Base-by-base conservation (phyloP, 1,140 invertebrate genomes). In the Mamestra configurata region DNA sequence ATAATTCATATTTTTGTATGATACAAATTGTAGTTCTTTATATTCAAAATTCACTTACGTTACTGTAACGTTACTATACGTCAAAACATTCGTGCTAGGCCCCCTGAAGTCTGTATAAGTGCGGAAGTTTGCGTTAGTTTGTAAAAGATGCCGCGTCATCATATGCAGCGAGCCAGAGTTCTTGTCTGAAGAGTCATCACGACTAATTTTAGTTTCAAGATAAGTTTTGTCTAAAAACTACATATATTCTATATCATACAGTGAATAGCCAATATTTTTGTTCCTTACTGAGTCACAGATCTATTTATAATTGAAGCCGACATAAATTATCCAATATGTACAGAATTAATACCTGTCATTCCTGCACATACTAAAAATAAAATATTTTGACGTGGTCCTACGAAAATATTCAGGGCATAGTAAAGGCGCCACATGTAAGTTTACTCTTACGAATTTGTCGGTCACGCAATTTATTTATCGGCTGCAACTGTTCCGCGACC, bases 401-500 rank as follows among this genome's bases (percentile, higher is more conserved):
- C 78, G 64, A 68, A 84, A 84, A 82, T 84, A 86, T 87, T 86
- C 80, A 83, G 84, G 85, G 51, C 85, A 81, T 86, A 70, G 66
- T 70, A 53, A 64, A 80, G 71, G 64, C 80, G 77, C 64, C 78
- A 64, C 57, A 64, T 53, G 71, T 57, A 84, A 81, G 40, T 55
- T 82, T 82, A 81, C 80, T 86, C 77, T 82, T 76, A 85, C 85
- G 53, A 89, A 90, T 89, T 89, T 77, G 85, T 88, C 79, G 75
- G 82, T 55, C 76, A 77, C 73, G 76, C 81, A 84, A 87, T 72
- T 85, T 89, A 89, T 86, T 31, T 84, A 85, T 84, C 66, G 84
- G 72, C 55, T 84, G 81, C 84, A 80, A 90, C 89, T 85, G 89
- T 87, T 89, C 78, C 75, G 85, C 85, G 89, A 91, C 89, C 89